Conservation (phyloP, 2,113 vertebrate genomes). For the Saiga tatarica region DNA sequence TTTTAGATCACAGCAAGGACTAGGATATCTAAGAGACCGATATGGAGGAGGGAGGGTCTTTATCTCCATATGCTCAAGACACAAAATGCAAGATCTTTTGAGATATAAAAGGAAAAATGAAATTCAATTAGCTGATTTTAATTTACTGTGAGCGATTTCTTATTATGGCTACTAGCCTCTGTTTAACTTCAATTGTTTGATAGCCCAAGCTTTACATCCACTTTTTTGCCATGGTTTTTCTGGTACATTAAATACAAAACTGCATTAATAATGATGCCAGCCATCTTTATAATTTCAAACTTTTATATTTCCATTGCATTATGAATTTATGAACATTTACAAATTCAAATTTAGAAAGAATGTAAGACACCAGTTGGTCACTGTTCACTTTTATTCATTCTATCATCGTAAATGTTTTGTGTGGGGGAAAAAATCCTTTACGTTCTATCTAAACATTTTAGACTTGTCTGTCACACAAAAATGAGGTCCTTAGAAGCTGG, state of each 20-base stretch:
- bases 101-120: background rate
- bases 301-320: background rate
- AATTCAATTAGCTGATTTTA: background rate
- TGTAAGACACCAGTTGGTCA: background rate
- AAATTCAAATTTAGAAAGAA: background rate
- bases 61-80: background rate
- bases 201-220: background rate
- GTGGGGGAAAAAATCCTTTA: background rate
- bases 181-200: background rate
- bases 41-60: background rate
- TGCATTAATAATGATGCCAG: background rate
- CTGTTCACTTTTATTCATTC: background rate
- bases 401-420: background rate
- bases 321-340: background rate
- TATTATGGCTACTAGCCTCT: background rate
- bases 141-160: background rate
- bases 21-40: background rate
- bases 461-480: background rate
- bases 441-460: background rate
- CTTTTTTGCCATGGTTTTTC: background rate
- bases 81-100: background rate
- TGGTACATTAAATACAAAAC: background rate
- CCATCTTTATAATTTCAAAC: background rate
- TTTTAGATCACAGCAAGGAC: background rate
- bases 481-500: background rate